phyloP scores from a whole-genome alignment of 2,797 vertebrate species.

The Mormyrops attenuatus region DNA sequence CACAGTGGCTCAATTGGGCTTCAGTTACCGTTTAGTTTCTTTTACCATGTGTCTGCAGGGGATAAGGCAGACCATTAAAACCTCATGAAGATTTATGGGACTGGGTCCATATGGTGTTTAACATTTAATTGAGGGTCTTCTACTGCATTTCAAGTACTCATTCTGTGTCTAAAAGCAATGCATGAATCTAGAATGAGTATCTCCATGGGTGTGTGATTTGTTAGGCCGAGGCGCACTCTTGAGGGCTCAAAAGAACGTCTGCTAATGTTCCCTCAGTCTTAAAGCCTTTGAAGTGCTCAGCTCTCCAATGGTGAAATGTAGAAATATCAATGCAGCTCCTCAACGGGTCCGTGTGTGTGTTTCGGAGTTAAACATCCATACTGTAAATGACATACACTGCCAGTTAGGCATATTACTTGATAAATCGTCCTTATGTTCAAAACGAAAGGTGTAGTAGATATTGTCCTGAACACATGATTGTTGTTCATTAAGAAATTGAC shows the following conservation, averaged over 20 bases:
- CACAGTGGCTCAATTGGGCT: not conserved
- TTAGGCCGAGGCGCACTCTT: not conserved
- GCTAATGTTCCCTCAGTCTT: not conserved
- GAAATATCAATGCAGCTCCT: not conserved
- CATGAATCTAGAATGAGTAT: not conserved
- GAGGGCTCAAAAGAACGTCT: not conserved
- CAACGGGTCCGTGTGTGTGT: not conserved
- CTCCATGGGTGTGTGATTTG: not conserved
- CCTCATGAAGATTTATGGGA: not conserved
- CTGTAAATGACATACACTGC: not conserved
- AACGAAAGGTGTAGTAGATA: not conserved
- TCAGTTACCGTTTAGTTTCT: not conserved
- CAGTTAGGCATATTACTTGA: not conserved
- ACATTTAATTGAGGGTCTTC: constrained; percentile 1
- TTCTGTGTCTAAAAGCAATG: not conserved
- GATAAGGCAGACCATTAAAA: not conserved
- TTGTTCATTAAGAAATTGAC: not conserved
- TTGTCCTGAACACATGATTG: not conserved
- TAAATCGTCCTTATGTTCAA: not conserved
- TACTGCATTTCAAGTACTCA: not conserved
- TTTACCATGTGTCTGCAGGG: not conserved
- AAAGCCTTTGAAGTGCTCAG: not conserved
- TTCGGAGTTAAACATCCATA: not conserved
- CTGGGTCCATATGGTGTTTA: not conserved
- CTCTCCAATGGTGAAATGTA: not conserved